phyloP scores from a whole-genome alignment of 1,140 invertebrate species.

The Philotrypesis tridentata region DNA sequence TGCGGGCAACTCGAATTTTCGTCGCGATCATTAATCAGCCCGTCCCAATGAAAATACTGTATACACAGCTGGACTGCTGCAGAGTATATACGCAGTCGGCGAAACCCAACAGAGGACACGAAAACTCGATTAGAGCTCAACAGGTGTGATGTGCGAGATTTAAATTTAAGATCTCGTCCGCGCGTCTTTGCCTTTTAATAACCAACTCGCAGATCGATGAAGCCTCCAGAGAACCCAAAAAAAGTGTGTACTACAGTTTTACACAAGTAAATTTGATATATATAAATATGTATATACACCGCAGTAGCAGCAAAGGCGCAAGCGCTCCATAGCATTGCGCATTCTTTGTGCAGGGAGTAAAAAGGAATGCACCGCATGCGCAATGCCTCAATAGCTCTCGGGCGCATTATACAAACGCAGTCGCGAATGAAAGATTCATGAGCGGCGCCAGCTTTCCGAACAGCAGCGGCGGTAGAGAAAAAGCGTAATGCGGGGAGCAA shows the following conservation, averaged over 20 bases:
- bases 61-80: too few species aligned
- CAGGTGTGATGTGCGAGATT: background rate
- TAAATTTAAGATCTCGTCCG: background rate
- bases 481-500: background rate
- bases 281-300: too few species aligned
- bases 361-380: background rate
- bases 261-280: too few species aligned
- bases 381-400: background rate
- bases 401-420: background rate
- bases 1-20: too few species aligned
- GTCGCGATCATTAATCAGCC: too few species aligned
- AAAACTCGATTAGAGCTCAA: background rate
- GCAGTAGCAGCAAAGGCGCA: background rate
- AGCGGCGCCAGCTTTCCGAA: constrained; percentile 5
- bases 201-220: background rate
- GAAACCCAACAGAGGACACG: too few species aligned
- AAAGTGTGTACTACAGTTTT: too few species aligned
- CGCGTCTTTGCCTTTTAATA: background rate
- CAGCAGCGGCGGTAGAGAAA: background rate
- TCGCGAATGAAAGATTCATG: constrained; percentile 14
- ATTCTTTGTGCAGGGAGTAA: background rate
- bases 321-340: background rate
- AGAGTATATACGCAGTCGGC: too few species aligned
- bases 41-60: too few species aligned
- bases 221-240: background rate